Evolutionary conservation across 2,888 invertebrate species (phyloP).

Genomic region (Drosophila flavopinicola): DNA sequence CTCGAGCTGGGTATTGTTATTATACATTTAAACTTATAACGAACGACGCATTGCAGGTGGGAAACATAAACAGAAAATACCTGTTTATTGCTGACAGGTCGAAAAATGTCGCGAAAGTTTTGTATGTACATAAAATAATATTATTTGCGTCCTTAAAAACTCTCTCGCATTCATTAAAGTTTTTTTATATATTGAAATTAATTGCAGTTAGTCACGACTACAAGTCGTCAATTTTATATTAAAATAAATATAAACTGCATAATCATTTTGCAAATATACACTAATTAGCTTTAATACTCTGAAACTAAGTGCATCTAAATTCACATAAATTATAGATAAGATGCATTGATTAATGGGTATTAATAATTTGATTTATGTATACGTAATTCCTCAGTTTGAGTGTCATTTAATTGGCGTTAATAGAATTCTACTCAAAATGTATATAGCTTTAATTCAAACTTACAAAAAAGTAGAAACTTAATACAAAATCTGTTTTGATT

Average conservation of each 20-base stretch:
- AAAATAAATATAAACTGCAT: not conserved
- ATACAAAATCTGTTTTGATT: not conserved
- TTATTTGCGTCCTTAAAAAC: not conserved
- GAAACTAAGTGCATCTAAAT: slow-evolving; percentile 2
- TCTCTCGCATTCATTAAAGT: not conserved
- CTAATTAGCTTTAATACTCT: no score
- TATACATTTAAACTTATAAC: not conserved
- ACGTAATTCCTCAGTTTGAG: not conserved
- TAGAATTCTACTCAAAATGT: not conserved
- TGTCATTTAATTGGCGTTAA: slow-evolving; percentile 3
- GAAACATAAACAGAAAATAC: slow-evolving; percentile 8
- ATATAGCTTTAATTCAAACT: not conserved
- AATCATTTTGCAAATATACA: not conserved
- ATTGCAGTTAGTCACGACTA: slow-evolving; percentile 10
- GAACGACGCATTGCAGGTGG: not conserved
- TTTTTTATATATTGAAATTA: not conserved
- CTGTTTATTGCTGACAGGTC: slow-evolving; percentile 11
- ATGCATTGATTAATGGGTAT: not conserved
- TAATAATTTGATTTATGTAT: not conserved
- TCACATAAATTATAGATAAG: slow-evolving; percentile 13
- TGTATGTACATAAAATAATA: not conserved
- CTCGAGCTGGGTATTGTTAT: slow-evolving; percentile 14
- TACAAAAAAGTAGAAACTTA: not conserved
- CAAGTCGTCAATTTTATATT: not conserved
- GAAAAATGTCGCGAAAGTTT: slow-evolving; percentile 9